These are phyloP conservation scores for Esox niger DNA, from an alignment of 2,113 vertebrate genomes.

Conservation along the genomic window DNA sequence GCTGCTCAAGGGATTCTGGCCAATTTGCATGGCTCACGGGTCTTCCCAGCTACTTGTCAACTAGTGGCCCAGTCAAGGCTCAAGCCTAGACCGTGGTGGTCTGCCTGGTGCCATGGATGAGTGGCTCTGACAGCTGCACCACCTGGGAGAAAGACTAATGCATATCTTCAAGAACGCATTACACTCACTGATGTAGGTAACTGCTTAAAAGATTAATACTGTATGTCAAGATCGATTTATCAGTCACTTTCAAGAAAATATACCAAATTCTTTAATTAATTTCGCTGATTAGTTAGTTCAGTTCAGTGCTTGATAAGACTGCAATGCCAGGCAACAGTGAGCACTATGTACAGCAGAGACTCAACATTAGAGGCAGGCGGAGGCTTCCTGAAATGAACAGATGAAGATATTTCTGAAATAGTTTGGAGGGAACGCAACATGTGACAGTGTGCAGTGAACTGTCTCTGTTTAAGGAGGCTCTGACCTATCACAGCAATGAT, in stretches of 20 bases:
- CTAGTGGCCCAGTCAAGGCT: too few relatives aligned
- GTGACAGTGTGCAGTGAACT: conserved; percentile 51
- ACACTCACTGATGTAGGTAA: too few relatives aligned
- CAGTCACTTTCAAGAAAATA: conserved; percentile 8
- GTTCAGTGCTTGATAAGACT: conserved; percentile 33
- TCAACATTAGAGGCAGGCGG: not conserved
- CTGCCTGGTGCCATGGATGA: too few relatives aligned
- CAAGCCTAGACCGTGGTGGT: too few relatives aligned
- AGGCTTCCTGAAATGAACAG: conserved; percentile 30
- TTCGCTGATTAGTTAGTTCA: conserved; percentile 2
- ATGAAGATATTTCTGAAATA: conserved; percentile 29
- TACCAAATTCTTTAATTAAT: conserved; percentile 7
- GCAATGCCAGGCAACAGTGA: conserved; percentile 32
- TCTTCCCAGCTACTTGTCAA: too few relatives aligned
- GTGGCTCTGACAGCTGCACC: too few relatives aligned
- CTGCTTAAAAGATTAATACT: not conserved
- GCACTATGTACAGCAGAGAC: conserved; percentile 21
- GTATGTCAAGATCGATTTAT: not conserved
- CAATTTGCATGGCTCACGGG: too few relatives aligned
- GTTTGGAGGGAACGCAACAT: conserved; percentile 44
- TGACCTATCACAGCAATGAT: conserved; percentile 40
- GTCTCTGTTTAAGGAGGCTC: conserved; percentile 43
- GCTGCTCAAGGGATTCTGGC: too few relatives aligned
- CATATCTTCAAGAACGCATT: too few relatives aligned
- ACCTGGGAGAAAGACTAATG: too few relatives aligned